phyloP scores from a whole-genome alignment of 2,113 vertebrate species.

The Drymodes brunneopygia region DNA sequence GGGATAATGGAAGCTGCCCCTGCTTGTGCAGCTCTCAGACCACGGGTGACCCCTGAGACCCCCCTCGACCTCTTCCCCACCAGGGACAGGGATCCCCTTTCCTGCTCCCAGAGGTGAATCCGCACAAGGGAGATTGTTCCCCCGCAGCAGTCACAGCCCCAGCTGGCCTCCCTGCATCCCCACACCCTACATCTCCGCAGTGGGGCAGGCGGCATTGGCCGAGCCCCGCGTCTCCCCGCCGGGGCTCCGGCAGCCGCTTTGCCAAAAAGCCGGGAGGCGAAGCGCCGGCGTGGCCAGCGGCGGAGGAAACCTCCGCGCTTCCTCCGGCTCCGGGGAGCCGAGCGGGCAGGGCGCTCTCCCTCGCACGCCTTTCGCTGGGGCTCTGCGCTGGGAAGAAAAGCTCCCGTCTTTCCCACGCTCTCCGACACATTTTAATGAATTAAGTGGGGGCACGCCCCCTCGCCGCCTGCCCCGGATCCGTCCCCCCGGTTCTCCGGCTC shows the following conservation, averaged over 20 bases:
- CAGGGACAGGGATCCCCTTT: not conserved
- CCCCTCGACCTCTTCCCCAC: not conserved
- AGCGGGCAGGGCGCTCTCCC: conserved; percentile 81
- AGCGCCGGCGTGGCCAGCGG: not conserved
- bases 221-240: not conserved
- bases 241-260: not conserved
- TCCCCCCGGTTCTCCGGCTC: conserved; percentile 30
- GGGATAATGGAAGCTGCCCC: not conserved
- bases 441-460: conserved; percentile 85
- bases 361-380: conserved; percentile 69
- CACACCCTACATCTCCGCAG: rapidly evolving
- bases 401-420: conserved; percentile 99
- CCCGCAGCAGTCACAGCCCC: not conserved
- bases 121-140: rapidly evolving
- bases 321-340: not conserved
- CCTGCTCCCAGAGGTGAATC: not conserved
- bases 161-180: not conserved
- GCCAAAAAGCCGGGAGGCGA: not conserved
- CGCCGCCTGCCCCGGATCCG: conserved; percentile 47
- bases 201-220: rapidly evolving
- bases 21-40: not conserved
- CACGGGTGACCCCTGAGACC: not conserved
- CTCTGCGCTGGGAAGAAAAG: conserved; percentile 94
- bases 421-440: conserved; percentile 95
- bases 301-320: not conserved